Evolutionary conservation across 1,140 invertebrate genomes (phyloP).

Genomic region (Panulirus ornatus): DNA sequence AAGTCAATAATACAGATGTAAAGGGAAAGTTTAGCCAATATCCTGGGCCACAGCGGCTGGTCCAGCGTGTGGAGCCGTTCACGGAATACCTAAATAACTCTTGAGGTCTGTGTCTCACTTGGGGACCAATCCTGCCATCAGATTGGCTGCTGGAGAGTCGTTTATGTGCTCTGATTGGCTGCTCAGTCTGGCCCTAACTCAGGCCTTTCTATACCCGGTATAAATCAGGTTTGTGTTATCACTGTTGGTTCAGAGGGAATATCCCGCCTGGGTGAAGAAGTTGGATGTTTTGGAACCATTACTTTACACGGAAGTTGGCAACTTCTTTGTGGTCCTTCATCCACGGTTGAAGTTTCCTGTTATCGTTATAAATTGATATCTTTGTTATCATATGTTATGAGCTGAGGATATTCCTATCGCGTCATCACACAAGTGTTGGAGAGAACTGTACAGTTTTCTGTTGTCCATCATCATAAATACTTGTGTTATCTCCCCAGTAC

Average conservation of each 20-base stretch:
- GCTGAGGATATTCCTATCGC: too few relatives aligned
- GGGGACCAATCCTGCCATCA: neutral
- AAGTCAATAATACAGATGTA: neutral
- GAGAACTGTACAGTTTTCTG: too few relatives aligned
- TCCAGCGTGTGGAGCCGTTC: neutral
- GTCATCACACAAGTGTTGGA: too few relatives aligned
- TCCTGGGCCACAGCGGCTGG: neutral
- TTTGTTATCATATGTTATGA: too few relatives aligned
- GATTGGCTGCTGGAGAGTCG: neutral
- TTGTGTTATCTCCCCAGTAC: too few relatives aligned
- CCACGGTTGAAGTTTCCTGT: too few relatives aligned
- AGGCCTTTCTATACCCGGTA: neutral
- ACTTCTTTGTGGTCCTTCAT: too few relatives aligned
- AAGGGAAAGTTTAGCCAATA: neutral
- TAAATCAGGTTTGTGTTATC: neutral
- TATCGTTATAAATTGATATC: too few relatives aligned
- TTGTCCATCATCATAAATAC: too few relatives aligned
- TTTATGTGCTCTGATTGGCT: neutral
- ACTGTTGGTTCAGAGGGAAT: neutral
- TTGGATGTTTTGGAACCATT: too few relatives aligned
- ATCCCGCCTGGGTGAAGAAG: too few relatives aligned
- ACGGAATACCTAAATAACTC: neutral
- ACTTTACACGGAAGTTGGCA: too few relatives aligned
- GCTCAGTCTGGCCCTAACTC: neutral
- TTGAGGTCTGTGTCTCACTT: slow-evolving; percentile 3